Conservation (phyloP, 2,113 vertebrate species). For the Daubentonia madagascariensis region DNA sequence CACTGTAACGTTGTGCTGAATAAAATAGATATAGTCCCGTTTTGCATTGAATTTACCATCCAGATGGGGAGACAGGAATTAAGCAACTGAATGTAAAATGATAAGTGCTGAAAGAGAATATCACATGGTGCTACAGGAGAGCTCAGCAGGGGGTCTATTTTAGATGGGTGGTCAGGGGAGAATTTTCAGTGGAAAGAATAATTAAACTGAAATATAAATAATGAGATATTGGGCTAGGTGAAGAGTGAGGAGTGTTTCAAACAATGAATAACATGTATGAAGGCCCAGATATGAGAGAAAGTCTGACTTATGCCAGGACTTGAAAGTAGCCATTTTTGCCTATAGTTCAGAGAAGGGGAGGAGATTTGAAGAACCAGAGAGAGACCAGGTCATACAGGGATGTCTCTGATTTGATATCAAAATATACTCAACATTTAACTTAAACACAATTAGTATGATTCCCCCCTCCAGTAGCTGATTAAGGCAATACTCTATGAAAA, state of each 20-base stretch:
- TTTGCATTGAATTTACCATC: neutral
- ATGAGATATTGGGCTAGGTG: neutral
- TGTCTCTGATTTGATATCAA: neutral
- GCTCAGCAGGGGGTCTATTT: neutral
- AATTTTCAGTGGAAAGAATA: neutral
- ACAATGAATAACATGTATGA: neutral
- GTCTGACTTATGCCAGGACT: neutral
- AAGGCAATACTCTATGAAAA: neutral
- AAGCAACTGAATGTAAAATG: neutral
- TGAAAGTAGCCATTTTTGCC: neutral
- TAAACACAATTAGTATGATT: neutral
- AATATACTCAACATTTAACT: neutral
- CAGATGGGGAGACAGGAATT: neutral
- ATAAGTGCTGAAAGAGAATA: neutral
- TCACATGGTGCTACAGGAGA: neutral
- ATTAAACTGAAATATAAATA: neutral
- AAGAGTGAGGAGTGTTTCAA: neutral
- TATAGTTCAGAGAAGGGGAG: neutral
- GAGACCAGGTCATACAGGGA: neutral
- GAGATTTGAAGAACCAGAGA: neutral
- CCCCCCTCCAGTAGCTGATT: neutral
- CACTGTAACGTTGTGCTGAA: neutral
- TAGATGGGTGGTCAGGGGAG: neutral
- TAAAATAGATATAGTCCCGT: neutral
- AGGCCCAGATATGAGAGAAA: neutral